These are phyloP conservation scores for Cosmia trapezina DNA, from an alignment of 2,888 invertebrate genomes.

Conservation along the genomic window DNA sequence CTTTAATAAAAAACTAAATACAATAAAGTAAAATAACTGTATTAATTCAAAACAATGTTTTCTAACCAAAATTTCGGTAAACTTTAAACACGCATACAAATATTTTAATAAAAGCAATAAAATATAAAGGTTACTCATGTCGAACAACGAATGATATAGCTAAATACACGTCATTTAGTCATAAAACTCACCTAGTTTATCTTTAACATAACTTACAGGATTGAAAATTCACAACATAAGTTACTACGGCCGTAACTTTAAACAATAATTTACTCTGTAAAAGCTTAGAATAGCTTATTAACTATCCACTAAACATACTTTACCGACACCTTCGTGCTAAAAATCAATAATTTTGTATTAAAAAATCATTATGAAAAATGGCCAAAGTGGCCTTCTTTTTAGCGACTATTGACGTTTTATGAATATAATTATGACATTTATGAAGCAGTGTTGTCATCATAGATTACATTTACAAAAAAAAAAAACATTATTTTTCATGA, in stretches of 20 bases:
- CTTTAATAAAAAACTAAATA: neutral
- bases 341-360: conserved; percentile 81
- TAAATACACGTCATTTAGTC: conserved; percentile 83
- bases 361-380: conserved; percentile 74
- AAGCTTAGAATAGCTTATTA: conserved; percentile 41
- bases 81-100: neutral
- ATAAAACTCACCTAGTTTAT: conserved; percentile 78
- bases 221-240: conserved; percentile 70
- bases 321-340: conserved; percentile 71
- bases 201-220: conserved; percentile 66
- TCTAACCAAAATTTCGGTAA: neutral
- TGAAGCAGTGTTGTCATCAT: conserved; percentile 45
- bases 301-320: conserved; percentile 53
- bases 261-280: conserved; percentile 32
- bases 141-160: conserved; percentile 56
- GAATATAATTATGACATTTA: conserved; percentile 59
- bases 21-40: conserved; percentile 2
- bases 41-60: conserved; percentile 32
- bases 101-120: conserved; percentile 8
- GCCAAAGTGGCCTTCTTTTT: conserved; percentile 80
- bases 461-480: neutral
- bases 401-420: conserved; percentile 65
- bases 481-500: neutral
- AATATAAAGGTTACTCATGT: conserved; percentile 40
- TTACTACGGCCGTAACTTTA: conserved; percentile 61